A percentile compares a stretch with the other conserved stretches of the same genome.
Evolutionary conservation across 2,888 invertebrate genomes (phyloP).

Genomic region (Dicycla oo): DNA sequence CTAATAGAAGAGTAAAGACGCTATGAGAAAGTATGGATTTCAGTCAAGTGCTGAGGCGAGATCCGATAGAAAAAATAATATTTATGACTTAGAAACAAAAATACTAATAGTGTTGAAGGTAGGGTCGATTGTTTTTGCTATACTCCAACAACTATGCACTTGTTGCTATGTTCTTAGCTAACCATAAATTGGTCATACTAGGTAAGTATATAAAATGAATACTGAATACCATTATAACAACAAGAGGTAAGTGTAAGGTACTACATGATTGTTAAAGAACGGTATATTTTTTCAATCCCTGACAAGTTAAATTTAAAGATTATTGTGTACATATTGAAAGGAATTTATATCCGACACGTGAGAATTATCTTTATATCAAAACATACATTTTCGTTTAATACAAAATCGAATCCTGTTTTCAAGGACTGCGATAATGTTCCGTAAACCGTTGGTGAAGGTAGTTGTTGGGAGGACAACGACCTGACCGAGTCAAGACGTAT

Average conservation of each 20-base stretch:
- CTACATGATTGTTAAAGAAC: conserved; percentile 58
- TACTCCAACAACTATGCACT: too few species aligned
- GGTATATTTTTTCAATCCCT: conserved; percentile 62
- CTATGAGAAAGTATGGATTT: too few species aligned
- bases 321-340: conserved; percentile 46
- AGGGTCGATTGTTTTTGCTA: too few species aligned
- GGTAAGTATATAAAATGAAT: conserved; percentile 14
- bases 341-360: conserved; percentile 46
- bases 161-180: conserved; percentile 30
- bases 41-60: too few species aligned
- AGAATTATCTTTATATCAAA: conserved; percentile 55
- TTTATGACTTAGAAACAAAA: too few species aligned
- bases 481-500: conserved; percentile 85
- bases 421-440: conserved; percentile 85
- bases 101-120: too few species aligned
- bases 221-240: conserved; percentile 34
- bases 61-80: too few species aligned
- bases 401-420: conserved; percentile 83
- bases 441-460: conserved; percentile 86
- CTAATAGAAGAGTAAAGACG: too few species aligned
- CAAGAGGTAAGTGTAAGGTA: conserved; percentile 61
- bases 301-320: conserved; percentile 55
- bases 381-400: conserved; percentile 61
- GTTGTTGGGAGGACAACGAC: conserved; percentile 87
- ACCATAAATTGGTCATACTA: conserved; percentile 35